Conservation (phyloP, 2,888 invertebrate species). For the Caenorhabditis macrosperma region DNA sequence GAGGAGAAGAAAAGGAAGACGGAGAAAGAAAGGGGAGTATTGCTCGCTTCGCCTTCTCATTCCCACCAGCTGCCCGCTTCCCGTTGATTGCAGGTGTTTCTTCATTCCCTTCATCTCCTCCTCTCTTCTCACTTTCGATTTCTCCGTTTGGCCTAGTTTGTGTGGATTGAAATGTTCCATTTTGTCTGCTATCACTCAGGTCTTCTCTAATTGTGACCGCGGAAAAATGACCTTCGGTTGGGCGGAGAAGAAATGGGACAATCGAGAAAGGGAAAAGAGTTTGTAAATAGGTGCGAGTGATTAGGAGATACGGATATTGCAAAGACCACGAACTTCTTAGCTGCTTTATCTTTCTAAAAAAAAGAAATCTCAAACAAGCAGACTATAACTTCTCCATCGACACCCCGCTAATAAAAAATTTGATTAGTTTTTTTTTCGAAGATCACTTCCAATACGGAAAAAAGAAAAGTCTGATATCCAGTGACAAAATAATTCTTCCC, state of each 20-base stretch:
- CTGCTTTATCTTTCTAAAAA: too few species aligned
- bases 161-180: constrained; percentile 30
- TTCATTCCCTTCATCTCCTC: constrained; percentile 6
- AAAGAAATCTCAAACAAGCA: too few species aligned
- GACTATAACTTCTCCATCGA: too few species aligned
- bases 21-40: background rate
- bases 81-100: constrained; percentile 36
- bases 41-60: background rate
- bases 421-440: background rate
- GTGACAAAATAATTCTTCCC: background rate
- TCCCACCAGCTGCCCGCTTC: background rate
- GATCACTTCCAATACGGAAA: too few species aligned
- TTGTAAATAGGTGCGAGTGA: constrained; percentile 5
- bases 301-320: background rate
- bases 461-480: too few species aligned
- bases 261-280: background rate
- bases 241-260: constrained; percentile 5
- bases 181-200: constrained; percentile 40
- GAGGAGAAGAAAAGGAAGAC: constrained; percentile 15
- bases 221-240: constrained; percentile 15
- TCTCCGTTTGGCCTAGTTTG: constrained; percentile 41
- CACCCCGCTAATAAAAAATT: background rate
- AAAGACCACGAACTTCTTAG: too few species aligned
- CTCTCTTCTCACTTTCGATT: constrained; percentile 35
- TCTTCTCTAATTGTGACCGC: constrained; percentile 6